These are phyloP conservation scores for Neotoma lepida DNA, from an alignment of 2,113 vertebrate species.

Conservation along the genomic window DNA sequence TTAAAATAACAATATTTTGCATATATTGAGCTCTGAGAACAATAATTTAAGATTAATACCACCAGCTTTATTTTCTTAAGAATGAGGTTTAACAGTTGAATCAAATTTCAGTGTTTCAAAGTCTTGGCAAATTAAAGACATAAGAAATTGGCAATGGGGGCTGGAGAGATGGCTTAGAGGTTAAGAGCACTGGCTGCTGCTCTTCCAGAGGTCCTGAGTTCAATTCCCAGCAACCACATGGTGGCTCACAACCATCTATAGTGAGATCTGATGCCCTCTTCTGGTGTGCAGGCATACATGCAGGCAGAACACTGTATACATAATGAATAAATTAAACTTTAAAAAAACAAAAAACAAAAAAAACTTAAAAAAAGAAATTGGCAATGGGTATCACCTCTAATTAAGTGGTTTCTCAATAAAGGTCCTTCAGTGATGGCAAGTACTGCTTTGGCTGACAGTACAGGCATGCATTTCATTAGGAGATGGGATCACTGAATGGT, in stretches of 20 bases:
- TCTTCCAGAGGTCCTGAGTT: too few relatives aligned
- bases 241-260: too few relatives aligned
- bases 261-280: too few relatives aligned
- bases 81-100: not conserved
- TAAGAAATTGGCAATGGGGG: not conserved
- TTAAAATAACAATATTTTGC: not conserved
- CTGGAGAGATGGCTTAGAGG: too few relatives aligned
- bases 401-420: not conserved
- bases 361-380: too few relatives aligned
- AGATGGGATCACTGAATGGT: not conserved
- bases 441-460: not conserved
- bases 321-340: too few relatives aligned
- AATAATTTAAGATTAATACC: not conserved
- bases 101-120: not conserved
- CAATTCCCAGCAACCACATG: too few relatives aligned
- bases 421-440: not conserved
- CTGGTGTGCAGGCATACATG: too few relatives aligned
- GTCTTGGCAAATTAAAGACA: not conserved
- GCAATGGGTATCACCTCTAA: not conserved
- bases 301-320: too few relatives aligned
- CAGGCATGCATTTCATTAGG: not conserved
- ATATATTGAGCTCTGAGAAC: not conserved
- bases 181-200: too few relatives aligned
- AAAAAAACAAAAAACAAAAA: too few relatives aligned
- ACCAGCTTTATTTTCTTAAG: not conserved